Conservation (phyloP, 2,113 vertebrate genomes). For the Picathartes gymnocephalus region DNA sequence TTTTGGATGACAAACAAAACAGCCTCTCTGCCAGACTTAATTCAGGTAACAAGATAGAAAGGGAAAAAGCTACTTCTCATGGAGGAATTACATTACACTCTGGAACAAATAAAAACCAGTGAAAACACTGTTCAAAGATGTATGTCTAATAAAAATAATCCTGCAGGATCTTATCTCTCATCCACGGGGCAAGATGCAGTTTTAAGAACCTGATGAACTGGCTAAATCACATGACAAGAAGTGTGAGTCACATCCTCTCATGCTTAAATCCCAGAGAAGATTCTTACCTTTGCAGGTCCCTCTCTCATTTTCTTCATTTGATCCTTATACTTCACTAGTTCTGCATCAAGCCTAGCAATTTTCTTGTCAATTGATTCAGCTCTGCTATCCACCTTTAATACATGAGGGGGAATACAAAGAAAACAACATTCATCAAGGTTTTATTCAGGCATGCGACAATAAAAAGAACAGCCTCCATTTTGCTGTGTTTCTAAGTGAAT, state of each 20-base stretch:
- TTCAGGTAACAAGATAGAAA: not conserved
- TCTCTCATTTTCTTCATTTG: slow-evolving; percentile 99
- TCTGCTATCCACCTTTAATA: slow-evolving; percentile 87
- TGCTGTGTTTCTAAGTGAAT: not conserved
- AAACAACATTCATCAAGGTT: not conserved
- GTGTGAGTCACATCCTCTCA: not conserved
- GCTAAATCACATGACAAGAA: not conserved
- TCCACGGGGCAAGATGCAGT: not conserved
- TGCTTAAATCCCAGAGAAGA: not conserved
- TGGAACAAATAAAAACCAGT: not conserved
- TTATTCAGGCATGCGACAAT: not conserved
- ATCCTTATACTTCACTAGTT: slow-evolving; percentile 95
- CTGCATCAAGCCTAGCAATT: slow-evolving; percentile 88
- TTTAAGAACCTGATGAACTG: not conserved
- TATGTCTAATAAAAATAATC: not conserved
- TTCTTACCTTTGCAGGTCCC: slow-evolving; percentile 91
- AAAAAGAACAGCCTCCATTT: not conserved
- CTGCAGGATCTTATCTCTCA: not conserved
- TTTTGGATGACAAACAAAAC: not conserved
- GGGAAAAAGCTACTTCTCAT: not conserved
- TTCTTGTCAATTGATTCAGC: slow-evolving; percentile 96
- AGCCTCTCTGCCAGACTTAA: not conserved
- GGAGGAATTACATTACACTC: not conserved
- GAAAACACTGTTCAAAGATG: not conserved
- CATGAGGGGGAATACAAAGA: not conserved